Evolutionary conservation across 2,888 invertebrate genomes (phyloP).

Genomic region (Eupithecia dodoneata): DNA sequence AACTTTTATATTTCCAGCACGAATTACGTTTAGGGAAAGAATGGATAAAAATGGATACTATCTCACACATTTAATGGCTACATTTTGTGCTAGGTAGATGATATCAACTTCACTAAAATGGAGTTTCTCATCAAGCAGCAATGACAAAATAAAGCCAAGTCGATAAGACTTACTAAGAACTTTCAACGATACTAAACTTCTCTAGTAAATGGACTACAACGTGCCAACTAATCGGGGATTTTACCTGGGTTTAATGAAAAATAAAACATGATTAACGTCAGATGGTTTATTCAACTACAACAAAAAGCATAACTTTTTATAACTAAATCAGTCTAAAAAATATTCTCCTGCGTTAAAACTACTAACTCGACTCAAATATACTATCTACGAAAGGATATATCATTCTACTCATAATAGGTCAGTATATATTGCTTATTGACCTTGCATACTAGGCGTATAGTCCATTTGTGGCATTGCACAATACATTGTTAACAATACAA

Average conservation of each 20-base stretch:
- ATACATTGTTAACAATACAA: not conserved
- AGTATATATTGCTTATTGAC: slow-evolving; percentile 14
- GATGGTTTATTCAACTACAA: slow-evolving; percentile 83
- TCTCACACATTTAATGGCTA: not conserved
- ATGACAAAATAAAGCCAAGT: no score
- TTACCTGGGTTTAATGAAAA: slow-evolving; percentile 2
- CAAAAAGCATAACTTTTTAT: slow-evolving; percentile 82
- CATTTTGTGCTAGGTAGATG: not conserved
- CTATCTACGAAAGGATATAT: slow-evolving; percentile 67
- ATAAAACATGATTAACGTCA: slow-evolving; percentile 51
- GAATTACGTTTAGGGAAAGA: not conserved
- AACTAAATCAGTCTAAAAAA: slow-evolving; percentile 84
- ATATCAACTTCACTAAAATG: not conserved
- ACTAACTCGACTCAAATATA: slow-evolving; percentile 70
- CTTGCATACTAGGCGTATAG: not conserved
- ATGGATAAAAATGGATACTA: not conserved
- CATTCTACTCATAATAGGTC: slow-evolving; percentile 33
- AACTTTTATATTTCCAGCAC: no score
- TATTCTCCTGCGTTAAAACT: slow-evolving; percentile 78
- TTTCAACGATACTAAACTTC: not conserved
- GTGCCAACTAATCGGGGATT: not conserved
- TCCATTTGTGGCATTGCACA: not conserved
- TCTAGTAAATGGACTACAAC: not conserved
- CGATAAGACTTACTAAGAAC: not conserved
- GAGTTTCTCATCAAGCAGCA: not conserved